A percentile compares a stretch with the other conserved stretches of the same genome.
These are phyloP conservation scores for Xiphias gladius DNA, from an alignment of 2,113 vertebrate species.

Conservation along the genomic window DNA sequence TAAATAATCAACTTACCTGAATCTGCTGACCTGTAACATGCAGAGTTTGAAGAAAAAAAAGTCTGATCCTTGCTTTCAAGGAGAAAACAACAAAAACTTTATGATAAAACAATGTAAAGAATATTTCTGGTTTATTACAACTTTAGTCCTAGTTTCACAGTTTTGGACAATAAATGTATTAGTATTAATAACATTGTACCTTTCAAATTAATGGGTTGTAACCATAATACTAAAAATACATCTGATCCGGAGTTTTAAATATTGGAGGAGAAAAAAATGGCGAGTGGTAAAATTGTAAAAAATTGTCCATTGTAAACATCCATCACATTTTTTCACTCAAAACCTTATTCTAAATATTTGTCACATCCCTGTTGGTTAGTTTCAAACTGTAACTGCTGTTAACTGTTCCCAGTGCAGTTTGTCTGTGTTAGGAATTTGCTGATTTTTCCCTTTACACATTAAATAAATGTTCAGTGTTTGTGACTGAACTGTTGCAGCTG, in stretches of 20 bases:
- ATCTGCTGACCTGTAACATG: no score
- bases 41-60: no score
- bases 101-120: no score
- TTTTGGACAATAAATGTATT: no score
- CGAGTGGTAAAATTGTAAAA: no score
- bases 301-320: no score
- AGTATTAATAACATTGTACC: not conserved
- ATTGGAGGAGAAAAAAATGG: not conserved
- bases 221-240: not conserved
- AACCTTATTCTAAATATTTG: not conserved
- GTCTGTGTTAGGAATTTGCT: not conserved
- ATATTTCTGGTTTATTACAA: no score
- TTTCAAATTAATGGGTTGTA: not conserved
- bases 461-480: conserved; percentile 11
- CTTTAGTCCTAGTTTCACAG: no score
- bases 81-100: no score
- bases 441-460: not conserved
- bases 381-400: not conserved
- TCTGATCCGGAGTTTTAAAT: not conserved
- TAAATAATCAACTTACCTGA: no score
- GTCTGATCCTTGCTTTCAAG: no score
- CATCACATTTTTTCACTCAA: not conserved
- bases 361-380: not conserved
- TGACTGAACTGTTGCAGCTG: no score
- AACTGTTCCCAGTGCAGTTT: not conserved